Base-by-base conservation (phyloP, 2,888 invertebrate species). In the Diarsia mendica region DNA sequence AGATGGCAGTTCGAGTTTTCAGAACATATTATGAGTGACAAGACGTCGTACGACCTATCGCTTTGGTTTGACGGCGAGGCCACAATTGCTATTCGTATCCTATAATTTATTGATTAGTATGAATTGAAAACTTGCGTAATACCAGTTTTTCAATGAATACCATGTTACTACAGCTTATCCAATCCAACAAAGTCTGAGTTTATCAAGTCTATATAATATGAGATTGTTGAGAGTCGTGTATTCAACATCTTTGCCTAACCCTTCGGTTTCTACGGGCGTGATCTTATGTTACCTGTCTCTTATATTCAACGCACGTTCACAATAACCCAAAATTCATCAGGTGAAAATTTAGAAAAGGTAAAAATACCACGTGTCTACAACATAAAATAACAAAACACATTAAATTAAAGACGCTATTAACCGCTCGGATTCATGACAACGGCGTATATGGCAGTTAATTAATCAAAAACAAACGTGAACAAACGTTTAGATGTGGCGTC, bases 401-500 rank as follows among this genome's bases (percentile, higher is more conserved):
- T 33, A 55, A 55, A 73, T 49, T 48, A 39, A 76, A 79, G 6
- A 75, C 53, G n/a, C 49, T n/a, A 49, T 44, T 65, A 48, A 65
- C 48, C 15, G 28, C 33, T 15, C 15, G 60, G 53, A 28, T 63
- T 66, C 80, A 1, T n/a, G 13, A 46, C 28, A 67, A 23, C 10
- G 20, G 23, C 18, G 46, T 46, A 23, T 53, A 77, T 28, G 49
- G 13, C 53, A 63, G 55, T 49, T 75, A 72, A 85, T 83, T 79
- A 83, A 85, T 83, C 39, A 85, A 75, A 87, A 73, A 75, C 49
- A 79, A 58, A 77, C 44, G 51, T 28, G 44, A 82, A 65, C 58
- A 67, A 77, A 63, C 64, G 68, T 77, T 79, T 76, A 64, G 55
- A 77, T 64, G 74, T 75, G 68, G 61, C 67, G 28, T 72, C 33